These are phyloP conservation scores for Nannoperca obscura DNA, from an alignment of 2,797 vertebrate species.

Conservation along the genomic window DNA sequence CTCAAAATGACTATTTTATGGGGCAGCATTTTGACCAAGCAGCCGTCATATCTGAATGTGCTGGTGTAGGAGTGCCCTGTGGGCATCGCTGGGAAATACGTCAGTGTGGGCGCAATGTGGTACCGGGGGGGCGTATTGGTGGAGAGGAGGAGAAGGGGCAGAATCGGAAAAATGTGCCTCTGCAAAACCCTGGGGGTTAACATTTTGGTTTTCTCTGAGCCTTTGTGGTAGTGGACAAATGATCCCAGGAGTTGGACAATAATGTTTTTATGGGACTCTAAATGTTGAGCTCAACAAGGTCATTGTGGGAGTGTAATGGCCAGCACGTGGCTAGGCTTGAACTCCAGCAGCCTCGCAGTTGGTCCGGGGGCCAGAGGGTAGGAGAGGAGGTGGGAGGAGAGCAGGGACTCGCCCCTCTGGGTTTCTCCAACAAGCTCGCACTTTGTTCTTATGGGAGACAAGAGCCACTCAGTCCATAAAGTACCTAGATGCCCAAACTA, in stretches of 20 bases:
- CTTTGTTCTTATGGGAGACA: conserved; percentile 88
- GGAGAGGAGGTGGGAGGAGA: conserved; percentile 63
- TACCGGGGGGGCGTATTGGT: conserved; percentile 58
- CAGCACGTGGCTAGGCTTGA: conserved; percentile 92
- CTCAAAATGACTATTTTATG: conserved; percentile 70
- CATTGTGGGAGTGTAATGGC: conserved; percentile 91
- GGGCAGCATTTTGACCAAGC: conserved; percentile 63
- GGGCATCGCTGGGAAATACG: conserved; percentile 74
- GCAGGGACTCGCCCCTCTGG: conserved; percentile 78
- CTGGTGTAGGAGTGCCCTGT: conserved; percentile 72
- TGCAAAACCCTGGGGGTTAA: conserved; percentile 83
- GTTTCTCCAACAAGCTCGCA: conserved; percentile 84
- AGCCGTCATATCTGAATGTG: conserved; percentile 75
- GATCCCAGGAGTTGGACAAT: conserved; percentile 91
- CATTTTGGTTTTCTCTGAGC: conserved; percentile 87
- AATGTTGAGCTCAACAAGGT: conserved; percentile 91
- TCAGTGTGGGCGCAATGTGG: conserved; percentile 80
- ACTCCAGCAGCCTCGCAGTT: conserved; percentile 87
- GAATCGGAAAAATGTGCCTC: conserved; percentile 88
- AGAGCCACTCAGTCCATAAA: conserved; percentile 85
- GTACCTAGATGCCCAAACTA: conserved; percentile 85
- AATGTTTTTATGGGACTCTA: conserved; percentile 96
- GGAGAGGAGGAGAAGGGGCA: conserved; percentile 69
- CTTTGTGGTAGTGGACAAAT: conserved; percentile 90
- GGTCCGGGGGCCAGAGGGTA: conserved; percentile 80